Base-by-base conservation (phyloP, 1,140 invertebrate species). In the Brachionus manjavacas region DNA sequence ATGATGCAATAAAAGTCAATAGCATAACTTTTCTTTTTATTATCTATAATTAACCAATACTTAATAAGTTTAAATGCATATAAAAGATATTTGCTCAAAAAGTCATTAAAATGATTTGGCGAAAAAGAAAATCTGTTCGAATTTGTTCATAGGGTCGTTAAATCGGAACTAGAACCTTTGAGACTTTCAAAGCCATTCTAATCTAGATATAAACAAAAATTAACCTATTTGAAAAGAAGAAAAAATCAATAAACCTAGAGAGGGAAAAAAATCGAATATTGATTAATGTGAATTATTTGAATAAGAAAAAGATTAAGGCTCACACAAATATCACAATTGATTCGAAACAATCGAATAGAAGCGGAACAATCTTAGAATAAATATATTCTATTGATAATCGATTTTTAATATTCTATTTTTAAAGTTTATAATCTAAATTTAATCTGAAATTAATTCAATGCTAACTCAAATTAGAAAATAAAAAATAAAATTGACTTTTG, bases 341-440 rank as follows among this genome's bases (percentile, higher is more conserved):
- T 31, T 31, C 8, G 31, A 28, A 68, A 39, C 31, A 68, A 41
- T 72, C 68, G 16, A 39, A 72, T 43, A 39, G 28, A 72, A 72
- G 31, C 68, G 68, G 68, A 72, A 72, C 35, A 39, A 72, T 20
- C 68, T 41, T 41, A 39, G 14, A 72, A 72, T 20, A 72, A 28
- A 68, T 23, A 68, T 39, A 39, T 39, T 72, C 35, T 41, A 68
- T 68, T 68, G 66, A 68, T 68, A 72, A 72, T 72, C 68, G 68
- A 72, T 72, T 72, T 72, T 72, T 72, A 72, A 72, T 72, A 39
- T 72, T 72, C 68, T 72, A 6, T 72, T 39, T 72, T 68, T 68
- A 39, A 68, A 68, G 25, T 68, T 68, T 68, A 31, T 68, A 31
- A 68, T 68, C 31, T 39, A 68, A 68, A 68, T 31, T 68, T 68